A percentile compares a stretch with the other conserved stretches of the same genome.
Conservation (phyloP, 1,140 invertebrate species). For the Microvelia longipes region DNA sequence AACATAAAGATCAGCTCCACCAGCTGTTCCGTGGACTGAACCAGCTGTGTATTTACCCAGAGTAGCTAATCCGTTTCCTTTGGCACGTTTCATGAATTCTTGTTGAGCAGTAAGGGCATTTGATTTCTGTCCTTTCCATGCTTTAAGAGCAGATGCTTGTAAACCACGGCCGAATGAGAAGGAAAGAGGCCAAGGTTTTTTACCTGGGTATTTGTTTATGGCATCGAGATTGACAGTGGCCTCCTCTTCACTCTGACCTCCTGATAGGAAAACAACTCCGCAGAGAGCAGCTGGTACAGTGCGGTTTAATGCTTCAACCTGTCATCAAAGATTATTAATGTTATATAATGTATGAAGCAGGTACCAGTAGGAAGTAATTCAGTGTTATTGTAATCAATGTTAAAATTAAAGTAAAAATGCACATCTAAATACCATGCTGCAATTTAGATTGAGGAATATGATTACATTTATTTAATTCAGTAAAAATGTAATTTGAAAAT, state of each 20-base stretch:
- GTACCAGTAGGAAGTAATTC: too few relatives aligned
- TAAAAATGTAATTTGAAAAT: too few relatives aligned
- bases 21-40: conserved; percentile 61
- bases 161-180: conserved; percentile 89
- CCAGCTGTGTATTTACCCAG: conserved; percentile 76
- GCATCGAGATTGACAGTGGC: conserved; percentile 87
- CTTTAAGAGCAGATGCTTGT: conserved; percentile 77
- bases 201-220: conserved; percentile 67
- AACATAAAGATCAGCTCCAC: conserved; percentile 68
- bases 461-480: too few relatives aligned
- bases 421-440: too few relatives aligned
- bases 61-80: conserved; percentile 78
- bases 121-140: conserved; percentile 56
- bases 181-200: conserved; percentile 87
- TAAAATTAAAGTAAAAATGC: too few relatives aligned
- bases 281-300: conserved; percentile 16
- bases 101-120: conserved; percentile 67
- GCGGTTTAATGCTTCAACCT: conserved; percentile 5
- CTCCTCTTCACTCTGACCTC: conserved; percentile 93
- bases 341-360: too few relatives aligned
- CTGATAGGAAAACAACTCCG: conserved; percentile 87
- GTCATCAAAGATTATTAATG: not conserved
- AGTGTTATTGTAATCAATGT: too few relatives aligned
- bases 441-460: too few relatives aligned
- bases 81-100: conserved; percentile 81